Evolutionary conservation across 2,113 vertebrate genomes (phyloP).

Genomic region (Vulpes vulpes): DNA sequence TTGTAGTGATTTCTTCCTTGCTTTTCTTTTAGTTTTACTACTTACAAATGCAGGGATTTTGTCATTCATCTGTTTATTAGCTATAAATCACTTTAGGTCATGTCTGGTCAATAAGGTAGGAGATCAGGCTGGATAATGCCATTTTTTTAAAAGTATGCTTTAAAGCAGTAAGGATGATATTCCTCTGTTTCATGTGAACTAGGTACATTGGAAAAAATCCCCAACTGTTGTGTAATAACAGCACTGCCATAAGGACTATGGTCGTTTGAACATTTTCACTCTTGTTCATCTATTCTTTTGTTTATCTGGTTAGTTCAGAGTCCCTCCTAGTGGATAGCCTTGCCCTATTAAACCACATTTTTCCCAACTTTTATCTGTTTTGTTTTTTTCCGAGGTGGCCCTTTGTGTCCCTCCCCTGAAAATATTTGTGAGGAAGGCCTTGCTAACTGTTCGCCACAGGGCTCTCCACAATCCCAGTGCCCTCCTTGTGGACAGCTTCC

Average conservation of each 20-base stretch:
- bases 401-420: background rate
- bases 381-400: background rate
- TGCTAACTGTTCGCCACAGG: background rate
- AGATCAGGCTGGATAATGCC: background rate
- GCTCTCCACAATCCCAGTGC: background rate
- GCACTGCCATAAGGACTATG: background rate
- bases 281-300: background rate
- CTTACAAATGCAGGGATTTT: background rate
- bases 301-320: background rate
- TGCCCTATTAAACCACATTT: background rate
- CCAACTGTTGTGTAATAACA: background rate
- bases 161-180: background rate
- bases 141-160: background rate
- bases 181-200: background rate
- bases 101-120: background rate
- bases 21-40: background rate
- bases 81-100: background rate
- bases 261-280: background rate
- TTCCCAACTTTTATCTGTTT: background rate
- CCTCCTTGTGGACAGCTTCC: background rate
- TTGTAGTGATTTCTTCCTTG: background rate
- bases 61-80: constrained; percentile 13
- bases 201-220: background rate
- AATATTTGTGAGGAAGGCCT: background rate
- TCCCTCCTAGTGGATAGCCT: background rate